These are phyloP conservation scores for Brachirus orientalis DNA, from an alignment of 2,113 vertebrate species.

Conservation along the genomic window DNA sequence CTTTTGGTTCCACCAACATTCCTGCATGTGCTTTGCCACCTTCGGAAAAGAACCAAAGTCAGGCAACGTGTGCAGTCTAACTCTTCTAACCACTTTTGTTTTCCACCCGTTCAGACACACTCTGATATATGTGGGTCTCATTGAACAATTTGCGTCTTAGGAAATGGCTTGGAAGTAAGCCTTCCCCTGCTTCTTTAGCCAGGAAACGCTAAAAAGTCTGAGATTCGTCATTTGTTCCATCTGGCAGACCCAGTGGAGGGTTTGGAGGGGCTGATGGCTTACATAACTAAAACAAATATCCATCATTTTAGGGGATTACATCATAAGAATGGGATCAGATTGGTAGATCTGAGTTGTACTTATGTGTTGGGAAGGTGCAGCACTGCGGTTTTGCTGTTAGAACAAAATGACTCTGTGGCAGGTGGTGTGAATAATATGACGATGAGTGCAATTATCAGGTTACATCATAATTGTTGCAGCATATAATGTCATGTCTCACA, in stretches of 20 bases:
- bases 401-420: neutral
- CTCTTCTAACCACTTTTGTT: constrained; percentile 34
- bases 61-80: constrained; percentile 1
- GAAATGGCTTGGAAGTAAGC: constrained; percentile 49
- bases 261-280: constrained; percentile 58
- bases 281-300: constrained; percentile 78
- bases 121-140: constrained; percentile 40
- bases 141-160: constrained; percentile 55
- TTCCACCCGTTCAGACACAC: constrained; percentile 28
- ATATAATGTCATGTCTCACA: constrained; percentile 5
- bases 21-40: constrained; percentile 23
- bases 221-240: constrained; percentile 75
- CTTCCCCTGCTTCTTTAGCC: constrained; percentile 36
- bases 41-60: neutral
- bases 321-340: constrained; percentile 64
- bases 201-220: constrained; percentile 62
- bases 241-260: constrained; percentile 62
- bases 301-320: constrained; percentile 69
- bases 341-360: constrained; percentile 16
- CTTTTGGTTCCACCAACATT: neutral
- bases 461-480: neutral
- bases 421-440: neutral
- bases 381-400: constrained; percentile 1
- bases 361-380: constrained; percentile 11
- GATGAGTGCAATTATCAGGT: neutral